Evolutionary conservation across 2,797 vertebrate genomes (phyloP).

Genomic region (Cuniculus paca): DNA sequence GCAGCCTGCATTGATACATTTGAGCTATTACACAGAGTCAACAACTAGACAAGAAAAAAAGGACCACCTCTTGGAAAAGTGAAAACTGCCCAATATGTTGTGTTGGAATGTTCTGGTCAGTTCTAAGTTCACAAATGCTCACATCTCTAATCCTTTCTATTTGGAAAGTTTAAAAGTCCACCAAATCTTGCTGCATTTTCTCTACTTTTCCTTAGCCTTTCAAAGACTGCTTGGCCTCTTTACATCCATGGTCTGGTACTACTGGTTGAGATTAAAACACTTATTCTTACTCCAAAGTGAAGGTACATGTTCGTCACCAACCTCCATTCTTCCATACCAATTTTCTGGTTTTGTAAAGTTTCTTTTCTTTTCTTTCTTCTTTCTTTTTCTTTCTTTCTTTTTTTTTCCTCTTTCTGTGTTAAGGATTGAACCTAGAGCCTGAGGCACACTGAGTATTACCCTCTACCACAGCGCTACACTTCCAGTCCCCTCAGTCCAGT

Average conservation of each 20-base stretch:
- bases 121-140: neutral
- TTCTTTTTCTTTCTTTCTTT: neutral
- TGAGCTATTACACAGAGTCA: neutral
- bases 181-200: neutral
- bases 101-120: neutral
- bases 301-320: neutral
- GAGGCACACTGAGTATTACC: rapidly evolving
- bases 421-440: neutral
- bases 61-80: neutral
- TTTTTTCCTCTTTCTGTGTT: neutral
- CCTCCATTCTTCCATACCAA: neutral
- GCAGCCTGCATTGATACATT: neutral
- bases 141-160: neutral
- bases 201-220: neutral
- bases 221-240: neutral
- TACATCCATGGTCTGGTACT: neutral
- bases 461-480: neutral
- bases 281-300: neutral
- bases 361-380: neutral
- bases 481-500: neutral
- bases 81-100: neutral
- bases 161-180: neutral
- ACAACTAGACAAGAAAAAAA: neutral
- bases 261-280: neutral
- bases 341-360: neutral